Evolutionary conservation across 2,888 invertebrate genomes (phyloP), one percentile per base, ranked within the genome.

Genomic region (Lepidochitona cinerea): DNA sequence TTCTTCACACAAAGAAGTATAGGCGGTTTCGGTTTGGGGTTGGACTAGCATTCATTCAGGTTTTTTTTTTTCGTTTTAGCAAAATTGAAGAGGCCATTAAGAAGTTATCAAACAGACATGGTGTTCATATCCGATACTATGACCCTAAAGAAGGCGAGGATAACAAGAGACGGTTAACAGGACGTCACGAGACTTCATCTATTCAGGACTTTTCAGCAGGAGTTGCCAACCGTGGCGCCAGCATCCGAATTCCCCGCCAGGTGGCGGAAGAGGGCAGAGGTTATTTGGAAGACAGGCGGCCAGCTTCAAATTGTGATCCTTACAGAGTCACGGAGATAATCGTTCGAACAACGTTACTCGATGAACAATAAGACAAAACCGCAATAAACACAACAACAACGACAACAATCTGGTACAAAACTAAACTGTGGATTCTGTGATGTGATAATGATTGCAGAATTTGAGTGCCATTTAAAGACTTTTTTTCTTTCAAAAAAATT

Each of bases 31-130:
- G 18, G 41, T 18, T 18, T 41, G 41, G 18, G 18, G 9, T 41
- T 41, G 41, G 18, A 41, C 41, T 41, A 12, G 41, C 18, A 9
- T 23, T 1, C 23, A 49, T 23, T 2, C 49, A 49, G 7, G 3
- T 23, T 49, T 49, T 49, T 49, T 49, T 7, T 49, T 7, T 2
- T 49, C 32, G 23, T 91, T 92, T 0, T 91, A 96, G 95, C 85
- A 96, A 95, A 88, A 99, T 99, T 85, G 96, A 99, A 91, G 95
- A 95, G 85, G 99, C 99, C 3, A 98, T 99, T 87, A 96, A 97
- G 91, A 97, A 96, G 91, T 93, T 99, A 82, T 95, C 97, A 79
- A 95, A 96, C 88, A 94, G 95, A 80, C 99, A 99, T 91, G 93
- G 94, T 85, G 94, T 96, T 80, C 99, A 99, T 91, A 99, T 99